Base-by-base conservation (phyloP, 1,140 invertebrate genomes). In the Sarcophaga peregrina region DNA sequence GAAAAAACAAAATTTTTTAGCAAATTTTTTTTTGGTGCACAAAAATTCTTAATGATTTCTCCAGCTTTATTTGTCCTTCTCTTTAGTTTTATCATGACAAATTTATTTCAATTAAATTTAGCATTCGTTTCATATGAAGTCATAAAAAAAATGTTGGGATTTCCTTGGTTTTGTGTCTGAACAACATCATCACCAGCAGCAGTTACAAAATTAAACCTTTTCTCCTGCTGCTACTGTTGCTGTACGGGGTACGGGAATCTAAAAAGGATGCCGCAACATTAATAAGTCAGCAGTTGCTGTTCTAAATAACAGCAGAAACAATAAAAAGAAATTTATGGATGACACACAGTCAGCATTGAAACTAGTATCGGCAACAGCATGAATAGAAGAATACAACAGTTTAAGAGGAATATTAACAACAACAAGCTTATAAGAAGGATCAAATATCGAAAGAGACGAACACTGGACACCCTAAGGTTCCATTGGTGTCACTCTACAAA, bases 91-190 rank as follows among this genome's bases (percentile, higher is more conserved):
- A 58, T 58, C 13, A n/a, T 58, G 54, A 58, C 13, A 58, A 58
- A 58, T 58, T 58, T 58, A 58, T 58, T 58, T 58, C 54, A 58
- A 58, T 58, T 58, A 58, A n/a, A 58, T 58, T 58, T 58, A 58
- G 15, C n/a, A 58, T 58, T n/a, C 54, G 54, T 58, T 58, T 58
- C n/a, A 58, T 58, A 58, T 58, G 54, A 58, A 58, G 54, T 58
- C 54, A 58, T 58, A 58, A 58, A 37, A 37, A 37, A 37, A 58
- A 58, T 52, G 54, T 58, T n/a, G n/a, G 25, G 25, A 58, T 5
- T n/a, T 15, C 15, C 15, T 58, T 13, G 25, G 25, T 37, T 37
- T 37, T 37, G 25, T 37, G 25, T 37, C n/a, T n/a, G n/a, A n/a
- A n/a, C n/a, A n/a, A n/a, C n/a, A n/a, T n/a, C 25, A 37, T 37